Conservation (phyloP, 2,113 vertebrate genomes). For the Pelecanoides urinatrix region DNA sequence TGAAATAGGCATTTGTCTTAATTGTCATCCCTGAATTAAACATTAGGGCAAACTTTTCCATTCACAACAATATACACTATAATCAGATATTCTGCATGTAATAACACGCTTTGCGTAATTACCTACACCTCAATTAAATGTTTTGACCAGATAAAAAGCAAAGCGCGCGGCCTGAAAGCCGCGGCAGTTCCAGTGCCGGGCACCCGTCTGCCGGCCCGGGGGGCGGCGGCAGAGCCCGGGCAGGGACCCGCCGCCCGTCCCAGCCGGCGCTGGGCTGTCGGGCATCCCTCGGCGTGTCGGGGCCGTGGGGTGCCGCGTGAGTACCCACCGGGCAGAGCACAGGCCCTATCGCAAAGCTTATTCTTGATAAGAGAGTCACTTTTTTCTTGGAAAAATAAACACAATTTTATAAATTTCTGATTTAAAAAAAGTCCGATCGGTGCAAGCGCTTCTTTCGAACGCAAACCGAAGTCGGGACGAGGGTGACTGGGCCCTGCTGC, state of each 20-base stretch:
- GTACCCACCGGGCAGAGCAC: neutral
- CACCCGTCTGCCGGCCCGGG: neutral
- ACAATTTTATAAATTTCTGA: neutral
- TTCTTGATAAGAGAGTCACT: neutral
- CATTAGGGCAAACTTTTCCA: constrained; percentile 7
- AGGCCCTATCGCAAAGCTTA: neutral
- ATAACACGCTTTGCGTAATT: neutral
- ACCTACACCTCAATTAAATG: neutral
- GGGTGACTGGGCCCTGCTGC: neutral
- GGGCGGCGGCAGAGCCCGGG: neutral
- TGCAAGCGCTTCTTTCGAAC: neutral
- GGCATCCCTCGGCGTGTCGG: neutral
- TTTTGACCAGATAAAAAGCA: neutral
- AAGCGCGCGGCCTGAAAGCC: neutral
- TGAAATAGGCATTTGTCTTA: constrained; percentile 12
- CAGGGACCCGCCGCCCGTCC: neutral
- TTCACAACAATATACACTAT: neutral
- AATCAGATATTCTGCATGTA: neutral
- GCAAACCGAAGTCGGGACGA: neutral
- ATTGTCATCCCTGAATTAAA: constrained; percentile 21
- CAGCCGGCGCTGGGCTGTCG: neutral
- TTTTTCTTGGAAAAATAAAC: neutral
- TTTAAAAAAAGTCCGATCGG: neutral
- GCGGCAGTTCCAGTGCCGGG: neutral
- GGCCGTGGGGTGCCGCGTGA: neutral